Conservation (phyloP, 2,888 invertebrate species). For the Coleophora flavipennella region DNA sequence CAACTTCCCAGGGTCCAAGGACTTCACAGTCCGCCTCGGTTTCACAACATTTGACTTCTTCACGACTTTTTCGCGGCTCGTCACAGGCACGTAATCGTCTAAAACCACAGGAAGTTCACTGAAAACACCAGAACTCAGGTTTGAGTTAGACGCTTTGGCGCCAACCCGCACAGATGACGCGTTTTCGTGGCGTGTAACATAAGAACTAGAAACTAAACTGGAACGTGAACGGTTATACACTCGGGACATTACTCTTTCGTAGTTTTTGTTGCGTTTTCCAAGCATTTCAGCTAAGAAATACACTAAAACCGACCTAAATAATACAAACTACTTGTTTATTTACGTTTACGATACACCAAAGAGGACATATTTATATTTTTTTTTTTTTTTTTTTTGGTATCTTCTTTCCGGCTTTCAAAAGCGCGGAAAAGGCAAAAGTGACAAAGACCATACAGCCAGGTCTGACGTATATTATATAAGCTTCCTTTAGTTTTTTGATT, state of each 20-base stretch:
- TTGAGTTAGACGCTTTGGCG: constrained; percentile 51
- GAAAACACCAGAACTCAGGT: constrained; percentile 35
- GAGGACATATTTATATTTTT: too few species aligned
- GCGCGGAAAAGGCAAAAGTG: too few species aligned
- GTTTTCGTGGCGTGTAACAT: constrained; percentile 44
- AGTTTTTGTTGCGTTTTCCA: constrained; percentile 23
- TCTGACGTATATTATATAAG: too few species aligned
- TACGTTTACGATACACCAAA: too few species aligned
- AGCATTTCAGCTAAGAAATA: constrained; percentile 1
- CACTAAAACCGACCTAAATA: too few species aligned
- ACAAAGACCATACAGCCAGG: too few species aligned
- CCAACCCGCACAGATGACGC: constrained; percentile 38
- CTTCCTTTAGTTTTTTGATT: too few species aligned
- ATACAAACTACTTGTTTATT: too few species aligned
- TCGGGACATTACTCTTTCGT: constrained; percentile 56
- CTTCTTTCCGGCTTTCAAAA: too few species aligned
- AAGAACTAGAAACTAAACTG: constrained; percentile 33
- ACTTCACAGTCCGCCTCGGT: constrained; percentile 50
- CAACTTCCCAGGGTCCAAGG: constrained; percentile 40
- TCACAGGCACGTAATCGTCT: constrained; percentile 41
- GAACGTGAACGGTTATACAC: constrained; percentile 31
- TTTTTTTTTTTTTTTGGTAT: too few species aligned
- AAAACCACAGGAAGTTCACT: constrained; percentile 52
- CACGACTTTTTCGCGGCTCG: constrained; percentile 20
- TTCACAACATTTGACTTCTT: constrained; percentile 38